Evolutionary conservation across 2,797 vertebrate genomes (phyloP), one percentile per base, ranked within the genome.

Genomic region (Gobio occitaniae): DNA sequence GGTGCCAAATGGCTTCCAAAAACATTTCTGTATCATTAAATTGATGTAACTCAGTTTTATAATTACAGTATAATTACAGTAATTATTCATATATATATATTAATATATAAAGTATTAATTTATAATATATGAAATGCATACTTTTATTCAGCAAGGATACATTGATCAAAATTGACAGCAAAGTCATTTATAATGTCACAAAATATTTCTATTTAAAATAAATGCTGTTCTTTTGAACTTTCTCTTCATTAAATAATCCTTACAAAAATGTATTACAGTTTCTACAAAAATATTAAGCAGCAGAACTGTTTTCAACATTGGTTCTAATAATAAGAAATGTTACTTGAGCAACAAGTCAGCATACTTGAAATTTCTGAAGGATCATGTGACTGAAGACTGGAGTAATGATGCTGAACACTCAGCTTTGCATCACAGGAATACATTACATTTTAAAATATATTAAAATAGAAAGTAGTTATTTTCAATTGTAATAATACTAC

Each of bases 1-100:
- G 93, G 91, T 36, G 89, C 72, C 32, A 87, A 77, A 72, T 71
- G 50, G 74, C 54, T 87, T 82, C 2, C 29, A n/a, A 70, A 69
- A 82, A 75, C 61, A 47, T 78, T 38, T 54, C 11, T 68, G 13
- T 44, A 52, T 25, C 10, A 15, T 47, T 74, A 15, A 10, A 32
- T 81, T 6, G 13, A 2, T 17, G 9, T 19, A 59, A 70, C n/a
- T 44, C 21, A 29, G 8, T 38, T 86, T 25, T 25, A 25, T 25
- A 25, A 25, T 25, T 25, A 25, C 25, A 25, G 25, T 4, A 16
- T 41, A 6, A 7, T 41, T 41, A 41, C 38, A 41, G 6, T 44
- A 44, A 44, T 44, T 44, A 44, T 44, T 41, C 41, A 44, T 44
- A 44, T 25, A 25, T 25, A 72, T 72, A 15, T 16, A 15, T 1